Evolutionary conservation across 2,113 vertebrate genomes (phyloP).

Genomic region (Dolichotis patagonum): DNA sequence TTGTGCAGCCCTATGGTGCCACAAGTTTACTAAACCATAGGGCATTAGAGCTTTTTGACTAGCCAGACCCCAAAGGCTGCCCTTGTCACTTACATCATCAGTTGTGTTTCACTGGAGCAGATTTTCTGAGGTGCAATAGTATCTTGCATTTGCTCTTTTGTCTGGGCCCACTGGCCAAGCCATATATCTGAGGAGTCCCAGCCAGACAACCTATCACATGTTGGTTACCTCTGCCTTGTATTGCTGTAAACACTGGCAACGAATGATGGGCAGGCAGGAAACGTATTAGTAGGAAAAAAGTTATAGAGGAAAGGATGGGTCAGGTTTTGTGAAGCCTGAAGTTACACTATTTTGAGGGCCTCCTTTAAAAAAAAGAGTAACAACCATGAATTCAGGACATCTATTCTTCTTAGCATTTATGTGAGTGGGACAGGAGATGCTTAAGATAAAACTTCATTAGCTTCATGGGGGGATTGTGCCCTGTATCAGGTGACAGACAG

Average conservation of each 20-base stretch:
- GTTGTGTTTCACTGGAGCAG: not conserved
- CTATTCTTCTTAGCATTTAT: not conserved
- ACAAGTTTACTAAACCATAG: not conserved
- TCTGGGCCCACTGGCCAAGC: constrained; percentile 46
- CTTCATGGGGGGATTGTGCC: not conserved
- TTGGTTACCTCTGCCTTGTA: constrained; percentile 42
- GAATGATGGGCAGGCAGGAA: constrained; percentile 15
- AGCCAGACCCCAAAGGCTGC: not conserved
- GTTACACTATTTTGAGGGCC: not conserved
- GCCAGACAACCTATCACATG: not conserved
- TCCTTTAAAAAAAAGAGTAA: constrained; percentile 5
- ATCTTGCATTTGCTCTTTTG: constrained; percentile 53
- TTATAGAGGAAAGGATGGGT: not conserved
- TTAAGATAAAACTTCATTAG: not conserved
- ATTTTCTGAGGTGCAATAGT: not conserved
- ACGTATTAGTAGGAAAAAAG: not conserved
- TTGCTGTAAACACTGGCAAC: not conserved
- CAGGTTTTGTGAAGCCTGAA: not conserved
- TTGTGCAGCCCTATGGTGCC: not conserved
- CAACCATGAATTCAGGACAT: not conserved
- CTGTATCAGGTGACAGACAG: not conserved
- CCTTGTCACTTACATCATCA: not conserved
- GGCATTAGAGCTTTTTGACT: not conserved
- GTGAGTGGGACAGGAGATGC: not conserved
- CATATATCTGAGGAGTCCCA: constrained; percentile 10